Conservation (phyloP, 2,888 invertebrate species). For the Synanthedon myopaeformis region DNA sequence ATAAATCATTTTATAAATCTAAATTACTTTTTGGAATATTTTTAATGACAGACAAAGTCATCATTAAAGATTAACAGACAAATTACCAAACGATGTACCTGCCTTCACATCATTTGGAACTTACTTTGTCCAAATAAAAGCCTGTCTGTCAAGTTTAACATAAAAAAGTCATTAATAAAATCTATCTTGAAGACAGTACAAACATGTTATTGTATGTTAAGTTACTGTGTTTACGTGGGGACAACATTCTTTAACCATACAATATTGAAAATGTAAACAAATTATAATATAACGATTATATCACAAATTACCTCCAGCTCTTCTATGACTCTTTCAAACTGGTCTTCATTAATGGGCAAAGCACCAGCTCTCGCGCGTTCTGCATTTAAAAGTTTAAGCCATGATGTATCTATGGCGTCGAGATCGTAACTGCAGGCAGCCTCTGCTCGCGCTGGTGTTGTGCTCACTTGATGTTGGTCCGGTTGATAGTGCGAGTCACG, state of each 20-base stretch:
- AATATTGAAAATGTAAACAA: background rate
- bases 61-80: no score
- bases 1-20: no score
- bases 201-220: background rate
- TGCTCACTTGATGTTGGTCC: constrained; percentile 87
- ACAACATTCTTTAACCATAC: background rate
- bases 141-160: no score
- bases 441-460: constrained; percentile 88
- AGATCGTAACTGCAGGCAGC: constrained; percentile 95
- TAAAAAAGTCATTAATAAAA: background rate
- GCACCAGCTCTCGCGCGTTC: constrained; percentile 85
- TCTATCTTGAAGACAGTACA: background rate
- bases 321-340: constrained; percentile 91
- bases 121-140: no score
- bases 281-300: background rate
- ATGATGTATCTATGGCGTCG: constrained; percentile 91
- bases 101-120: no score
- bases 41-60: no score
- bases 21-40: no score
- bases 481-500: constrained; percentile 88
- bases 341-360: constrained; percentile 82
- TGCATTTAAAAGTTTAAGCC: constrained; percentile 89
- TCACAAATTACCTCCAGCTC: constrained; percentile 79
- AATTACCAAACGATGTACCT: no score
- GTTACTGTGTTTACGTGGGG: background rate